Evolutionary conservation across 2,113 vertebrate species (phyloP).

Genomic region (Petrocephalus zakoni): DNA sequence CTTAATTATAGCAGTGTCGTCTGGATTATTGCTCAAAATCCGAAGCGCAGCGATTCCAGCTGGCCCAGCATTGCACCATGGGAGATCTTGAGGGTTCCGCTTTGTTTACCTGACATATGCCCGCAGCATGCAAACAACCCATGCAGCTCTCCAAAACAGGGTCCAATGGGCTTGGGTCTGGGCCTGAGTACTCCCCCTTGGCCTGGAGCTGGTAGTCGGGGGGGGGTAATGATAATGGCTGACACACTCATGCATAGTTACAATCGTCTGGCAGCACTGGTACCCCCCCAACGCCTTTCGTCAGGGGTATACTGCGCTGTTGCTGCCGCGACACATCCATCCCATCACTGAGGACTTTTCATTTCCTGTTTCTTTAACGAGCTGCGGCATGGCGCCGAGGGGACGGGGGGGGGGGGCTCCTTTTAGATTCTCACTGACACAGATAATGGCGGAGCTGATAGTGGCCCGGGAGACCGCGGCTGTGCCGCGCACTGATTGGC

Average conservation of each 20-base stretch:
- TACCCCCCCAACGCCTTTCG: slow-evolving; percentile 50
- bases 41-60: background rate
- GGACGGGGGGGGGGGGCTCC: slow-evolving; percentile 68
- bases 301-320: slow-evolving; percentile 60
- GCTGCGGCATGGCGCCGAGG: slow-evolving; percentile 73
- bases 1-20: background rate
- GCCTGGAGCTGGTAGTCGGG: background rate
- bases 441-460: slow-evolving; percentile 96
- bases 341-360: slow-evolving; percentile 75
- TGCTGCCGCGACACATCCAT: slow-evolving; percentile 64
- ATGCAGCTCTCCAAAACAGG: background rate
- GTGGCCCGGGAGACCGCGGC: slow-evolving; percentile 87
- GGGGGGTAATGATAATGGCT: background rate
- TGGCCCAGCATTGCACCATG: background rate
- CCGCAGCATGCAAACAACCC: background rate
- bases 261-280: background rate
- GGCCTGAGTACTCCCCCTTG: background rate
- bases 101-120: background rate
- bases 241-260: slow-evolving; percentile 19
- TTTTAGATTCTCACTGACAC: slow-evolving; percentile 76
- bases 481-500: slow-evolving; percentile 83
- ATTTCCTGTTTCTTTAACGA: slow-evolving; percentile 90
- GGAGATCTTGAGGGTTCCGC: background rate
- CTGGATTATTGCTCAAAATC: background rate
- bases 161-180: background rate